Evolutionary conservation across 1,140 invertebrate genomes (phyloP).

Genomic region (Forficula auricularia): DNA sequence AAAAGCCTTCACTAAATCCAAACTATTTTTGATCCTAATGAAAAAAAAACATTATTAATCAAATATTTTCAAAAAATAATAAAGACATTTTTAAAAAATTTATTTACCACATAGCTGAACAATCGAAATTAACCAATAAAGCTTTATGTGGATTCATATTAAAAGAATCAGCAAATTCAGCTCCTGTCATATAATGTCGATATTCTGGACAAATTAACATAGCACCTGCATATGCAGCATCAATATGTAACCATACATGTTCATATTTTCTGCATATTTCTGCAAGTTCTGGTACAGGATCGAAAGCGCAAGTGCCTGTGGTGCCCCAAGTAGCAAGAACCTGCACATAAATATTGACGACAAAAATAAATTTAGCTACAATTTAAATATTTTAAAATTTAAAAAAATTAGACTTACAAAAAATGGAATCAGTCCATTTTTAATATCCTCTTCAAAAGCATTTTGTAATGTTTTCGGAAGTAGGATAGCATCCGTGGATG

Average conservation of each 20-base stretch:
- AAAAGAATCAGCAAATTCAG: conserved; percentile 69
- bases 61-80: neutral
- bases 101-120: conserved; percentile 58
- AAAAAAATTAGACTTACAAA: conserved; percentile 34
- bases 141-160: conserved; percentile 89
- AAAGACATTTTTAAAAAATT: neutral
- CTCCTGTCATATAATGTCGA: conserved; percentile 55
- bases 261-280: conserved; percentile 51
- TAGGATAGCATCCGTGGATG: conserved; percentile 50
- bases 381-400: neutral
- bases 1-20: conserved; percentile 30
- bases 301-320: conserved; percentile 83
- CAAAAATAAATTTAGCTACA: conserved; percentile 2
- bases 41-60: conserved; percentile 2
- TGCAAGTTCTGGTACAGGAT: conserved; percentile 66
- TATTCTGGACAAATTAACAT: conserved; percentile 84
- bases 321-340: conserved; percentile 77
- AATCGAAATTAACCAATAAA: conserved; percentile 82
- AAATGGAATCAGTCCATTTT: conserved; percentile 57
- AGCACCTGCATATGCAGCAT: conserved; percentile 71
- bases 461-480: conserved; percentile 55
- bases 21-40: conserved; percentile 35
- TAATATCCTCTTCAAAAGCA: conserved; percentile 55
- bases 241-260: conserved; percentile 70
- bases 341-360: conserved; percentile 18